Evolutionary conservation across 2,113 vertebrate genomes (phyloP).

Genomic region (Triplophysa siluroides): DNA sequence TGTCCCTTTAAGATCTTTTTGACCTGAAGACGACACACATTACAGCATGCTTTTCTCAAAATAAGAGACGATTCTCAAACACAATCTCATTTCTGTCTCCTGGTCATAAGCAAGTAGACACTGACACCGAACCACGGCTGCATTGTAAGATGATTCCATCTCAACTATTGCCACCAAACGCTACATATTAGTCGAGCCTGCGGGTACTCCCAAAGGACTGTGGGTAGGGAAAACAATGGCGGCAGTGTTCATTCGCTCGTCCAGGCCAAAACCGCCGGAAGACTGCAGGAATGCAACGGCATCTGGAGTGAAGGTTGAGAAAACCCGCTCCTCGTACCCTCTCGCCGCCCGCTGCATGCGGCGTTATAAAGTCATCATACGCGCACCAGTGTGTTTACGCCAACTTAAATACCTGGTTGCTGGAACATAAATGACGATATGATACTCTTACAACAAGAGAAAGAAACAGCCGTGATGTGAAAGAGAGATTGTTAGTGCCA

Average conservation of each 20-base stretch:
- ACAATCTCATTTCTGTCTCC: background rate
- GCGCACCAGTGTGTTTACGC: background rate
- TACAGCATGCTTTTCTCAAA: no score
- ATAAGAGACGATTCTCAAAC: no score
- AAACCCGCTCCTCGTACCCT: conserved; percentile 36
- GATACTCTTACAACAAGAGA: background rate
- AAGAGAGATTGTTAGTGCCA: background rate
- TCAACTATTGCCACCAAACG: conserved; percentile 17
- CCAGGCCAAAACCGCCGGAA: conserved; percentile 30
- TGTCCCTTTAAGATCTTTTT: no score
- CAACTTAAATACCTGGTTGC: background rate
- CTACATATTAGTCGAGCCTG: conserved; percentile 27
- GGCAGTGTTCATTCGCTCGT: conserved; percentile 47
- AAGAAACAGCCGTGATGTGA: background rate
- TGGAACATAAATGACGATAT: no score
- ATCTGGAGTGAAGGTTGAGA: conserved; percentile 48
- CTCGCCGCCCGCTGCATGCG: background rate
- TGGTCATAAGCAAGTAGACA: background rate
- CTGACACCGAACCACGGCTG: background rate
- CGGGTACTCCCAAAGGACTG: conserved; percentile 21
- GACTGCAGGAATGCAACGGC: conserved; percentile 45
- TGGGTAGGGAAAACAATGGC: conserved; percentile 54
- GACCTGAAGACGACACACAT: no score
- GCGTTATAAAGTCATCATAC: background rate
- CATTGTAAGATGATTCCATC: conserved; percentile 44